Base-by-base conservation (phyloP, 2,888 invertebrate species). In the Macroteleia sp. region DNA sequence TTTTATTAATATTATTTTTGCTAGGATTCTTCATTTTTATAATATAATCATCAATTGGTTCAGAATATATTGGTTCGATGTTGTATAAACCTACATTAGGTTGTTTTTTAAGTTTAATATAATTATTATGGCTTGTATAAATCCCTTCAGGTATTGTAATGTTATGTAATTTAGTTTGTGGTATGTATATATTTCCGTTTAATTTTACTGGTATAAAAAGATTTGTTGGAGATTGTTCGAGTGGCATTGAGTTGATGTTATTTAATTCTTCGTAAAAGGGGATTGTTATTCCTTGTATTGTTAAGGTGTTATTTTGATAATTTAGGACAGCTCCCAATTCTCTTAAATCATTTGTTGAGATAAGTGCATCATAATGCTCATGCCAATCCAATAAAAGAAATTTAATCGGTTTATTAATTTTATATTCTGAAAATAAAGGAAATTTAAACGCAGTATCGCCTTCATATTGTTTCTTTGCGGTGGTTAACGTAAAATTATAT, bases 181-280 rank as follows among this genome's bases (percentile, higher is more conserved):
- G 52, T 34, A 52, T 12, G 10, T 52, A 52, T 34, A 52, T 52
- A 28, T 36, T 52, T 20, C 52, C 34, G 14, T 36, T 52, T 52
- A 52, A n/a, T 20, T 34, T 52, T 12, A 52, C 52, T n/a, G 34
- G 52, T 20, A 52, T 22, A n/a, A 34, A 14, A 9, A 52, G n/a
- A 5, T 12, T 19, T 34, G 34, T 20, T 6, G 52, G 12, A 14
- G n/a, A 12, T 34, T 22, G 17, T 34, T 36, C 20, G n/a, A 52
- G 17, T 16, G 52, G 52, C 32, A 52, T 52, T 6, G 34, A 34
- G 2, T 12, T 52, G 19, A 52, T 34, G 9, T 52, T 52, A 22
- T 52, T 52, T 36, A 52, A 12, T 36, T 52, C 5, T 22, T 52
- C 52, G n/a, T 52, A 34, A 52, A 34, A 52, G 1, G 20, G 30